Evolutionary conservation across 2,888 invertebrate genomes (phyloP).

Genomic region (Arenicola marina): DNA sequence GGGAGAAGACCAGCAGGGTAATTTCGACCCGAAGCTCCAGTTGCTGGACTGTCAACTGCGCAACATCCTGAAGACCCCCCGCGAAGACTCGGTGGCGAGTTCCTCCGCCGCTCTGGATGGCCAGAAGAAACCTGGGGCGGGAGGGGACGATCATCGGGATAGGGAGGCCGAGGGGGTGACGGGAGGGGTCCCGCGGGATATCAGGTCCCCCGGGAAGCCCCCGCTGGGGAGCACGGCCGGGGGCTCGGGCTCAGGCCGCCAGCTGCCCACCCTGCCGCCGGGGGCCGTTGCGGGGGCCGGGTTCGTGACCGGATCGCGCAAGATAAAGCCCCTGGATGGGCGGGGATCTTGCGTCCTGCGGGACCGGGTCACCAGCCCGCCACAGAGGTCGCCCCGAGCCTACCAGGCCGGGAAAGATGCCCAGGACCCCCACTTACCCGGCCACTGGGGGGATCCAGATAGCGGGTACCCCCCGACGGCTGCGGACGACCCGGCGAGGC

Average conservation of each 20-base stretch:
- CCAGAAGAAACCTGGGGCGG: background rate
- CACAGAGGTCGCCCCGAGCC: background rate
- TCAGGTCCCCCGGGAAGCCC: background rate
- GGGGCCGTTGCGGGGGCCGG: background rate
- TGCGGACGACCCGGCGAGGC: background rate
- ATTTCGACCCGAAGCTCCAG: constrained; percentile 27
- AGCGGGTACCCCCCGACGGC: too few relatives aligned
- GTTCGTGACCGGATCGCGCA: background rate
- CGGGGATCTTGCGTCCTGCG: too few relatives aligned
- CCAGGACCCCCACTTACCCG: background rate
- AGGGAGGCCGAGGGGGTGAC: background rate
- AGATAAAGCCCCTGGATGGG: background rate
- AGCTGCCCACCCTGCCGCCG: background rate
- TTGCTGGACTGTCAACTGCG: constrained; percentile 39
- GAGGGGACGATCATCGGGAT: background rate
- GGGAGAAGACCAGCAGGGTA: background rate
- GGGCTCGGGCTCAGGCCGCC: background rate
- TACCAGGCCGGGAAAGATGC: background rate
- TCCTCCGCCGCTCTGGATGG: background rate
- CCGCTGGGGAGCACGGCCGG: background rate
- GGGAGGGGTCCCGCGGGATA: too few relatives aligned
- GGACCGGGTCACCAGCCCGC: background rate
- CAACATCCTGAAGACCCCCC: constrained; percentile 37
- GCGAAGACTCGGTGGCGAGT: constrained; percentile 21
- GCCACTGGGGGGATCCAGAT: too few relatives aligned